A percentile compares a stretch with the other conserved stretches of the same genome.
Conservation (phyloP, 2,888 invertebrate species). For the Drosophila affinis region DNA sequence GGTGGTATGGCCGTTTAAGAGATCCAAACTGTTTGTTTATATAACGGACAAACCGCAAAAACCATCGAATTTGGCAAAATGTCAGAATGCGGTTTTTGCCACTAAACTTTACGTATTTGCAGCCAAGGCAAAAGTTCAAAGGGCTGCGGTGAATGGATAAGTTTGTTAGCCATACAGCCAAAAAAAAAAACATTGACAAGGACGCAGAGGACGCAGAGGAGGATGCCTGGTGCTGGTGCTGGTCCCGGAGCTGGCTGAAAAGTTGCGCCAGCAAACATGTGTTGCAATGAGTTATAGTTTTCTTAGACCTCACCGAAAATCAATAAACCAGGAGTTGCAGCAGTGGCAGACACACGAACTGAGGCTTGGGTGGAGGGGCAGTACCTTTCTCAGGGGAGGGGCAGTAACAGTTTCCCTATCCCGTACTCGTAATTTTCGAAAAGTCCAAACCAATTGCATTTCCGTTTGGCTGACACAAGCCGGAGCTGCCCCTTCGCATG, state of each 20-base stretch:
- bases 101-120: slow-evolving; percentile 58
- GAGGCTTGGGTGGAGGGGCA: not conserved
- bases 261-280: slow-evolving; percentile 71
- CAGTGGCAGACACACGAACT: not conserved
- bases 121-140: slow-evolving; percentile 65
- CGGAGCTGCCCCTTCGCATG: slow-evolving; percentile 8
- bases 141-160: slow-evolving; percentile 73
- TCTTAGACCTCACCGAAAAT: slow-evolving; percentile 56
- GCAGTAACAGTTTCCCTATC: slow-evolving; percentile 38
- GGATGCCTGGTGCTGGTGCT: slow-evolving; percentile 6
- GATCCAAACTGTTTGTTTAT: slow-evolving; percentile 26
- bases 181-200: slow-evolving; percentile 40
- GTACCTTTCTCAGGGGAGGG: slow-evolving; percentile 1
- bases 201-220: slow-evolving; percentile 13
- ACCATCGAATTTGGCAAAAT: slow-evolving; percentile 73
- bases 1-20: not conserved
- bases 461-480: slow-evolving; percentile 32
- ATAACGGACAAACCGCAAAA: slow-evolving; percentile 40
- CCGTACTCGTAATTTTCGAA: slow-evolving; percentile 59
- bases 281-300: slow-evolving; percentile 77
- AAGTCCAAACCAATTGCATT: slow-evolving; percentile 66
- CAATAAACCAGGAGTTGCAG: slow-evolving; percentile 47
- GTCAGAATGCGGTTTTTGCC: slow-evolving; percentile 73
- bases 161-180: slow-evolving; percentile 42
- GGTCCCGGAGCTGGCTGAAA: slow-evolving; percentile 46